phyloP scores from a whole-genome alignment of 2,113 vertebrate genomes.

The Vulpes vulpes region DNA sequence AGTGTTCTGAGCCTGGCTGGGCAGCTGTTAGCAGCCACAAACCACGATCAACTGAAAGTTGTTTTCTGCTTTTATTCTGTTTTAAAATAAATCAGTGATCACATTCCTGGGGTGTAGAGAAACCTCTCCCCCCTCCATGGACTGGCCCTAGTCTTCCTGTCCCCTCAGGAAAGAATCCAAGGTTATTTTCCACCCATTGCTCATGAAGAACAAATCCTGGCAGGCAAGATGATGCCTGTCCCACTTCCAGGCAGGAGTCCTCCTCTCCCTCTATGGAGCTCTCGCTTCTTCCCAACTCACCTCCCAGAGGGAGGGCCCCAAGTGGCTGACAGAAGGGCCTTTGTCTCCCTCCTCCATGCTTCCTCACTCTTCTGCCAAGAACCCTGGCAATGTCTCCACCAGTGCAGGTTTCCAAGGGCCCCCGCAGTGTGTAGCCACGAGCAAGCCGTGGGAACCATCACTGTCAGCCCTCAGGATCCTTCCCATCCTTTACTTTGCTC shows the following conservation, averaged over 20 bases:
- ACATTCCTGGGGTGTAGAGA: not conserved
- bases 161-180: not conserved
- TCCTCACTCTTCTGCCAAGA: not conserved
- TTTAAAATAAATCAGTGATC: not conserved
- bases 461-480: not conserved
- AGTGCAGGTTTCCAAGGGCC: not conserved
- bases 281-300: not conserved
- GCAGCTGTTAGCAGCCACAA: not conserved
- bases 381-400: not conserved
- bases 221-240: not conserved
- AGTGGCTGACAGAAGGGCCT: constrained; percentile 47
- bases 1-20: not conserved
- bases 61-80: not conserved
- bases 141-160: not conserved
- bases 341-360: constrained; percentile 18
- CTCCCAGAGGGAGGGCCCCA: not conserved
- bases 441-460: not conserved
- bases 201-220: not conserved
- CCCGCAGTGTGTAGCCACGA: not conserved
- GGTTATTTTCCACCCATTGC: constrained; percentile 39
- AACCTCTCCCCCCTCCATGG: not conserved
- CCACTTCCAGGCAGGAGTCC: not conserved
- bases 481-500: not conserved
- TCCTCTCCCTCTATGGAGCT: not conserved
- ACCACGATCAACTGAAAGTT: not conserved